Evolutionary conservation across 1,140 invertebrate genomes (phyloP).

Genomic region (Meloidogyne chitwoodi): DNA sequence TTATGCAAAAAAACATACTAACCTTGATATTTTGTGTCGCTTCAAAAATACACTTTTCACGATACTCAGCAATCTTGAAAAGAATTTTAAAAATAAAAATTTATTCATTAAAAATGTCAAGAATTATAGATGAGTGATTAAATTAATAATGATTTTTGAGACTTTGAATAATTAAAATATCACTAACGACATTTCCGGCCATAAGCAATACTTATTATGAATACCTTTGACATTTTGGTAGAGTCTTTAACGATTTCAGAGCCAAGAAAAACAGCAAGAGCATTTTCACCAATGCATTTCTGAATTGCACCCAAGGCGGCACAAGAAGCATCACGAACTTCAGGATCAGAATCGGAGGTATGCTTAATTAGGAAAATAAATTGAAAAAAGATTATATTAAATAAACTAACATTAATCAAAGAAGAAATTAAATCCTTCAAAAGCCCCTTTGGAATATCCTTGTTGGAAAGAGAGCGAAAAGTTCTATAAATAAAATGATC

Average conservation of each 20-base stretch:
- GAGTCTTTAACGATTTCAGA: constrained; percentile 72
- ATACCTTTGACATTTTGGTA: constrained; percentile 83
- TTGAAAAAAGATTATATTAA: neutral
- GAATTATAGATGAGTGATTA: too few species aligned
- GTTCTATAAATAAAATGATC: constrained; percentile 27
- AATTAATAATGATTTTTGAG: too few species aligned
- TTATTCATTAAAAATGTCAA: too few species aligned
- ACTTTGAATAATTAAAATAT: too few species aligned
- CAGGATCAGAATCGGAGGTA: constrained; percentile 47
- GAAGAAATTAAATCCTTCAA: constrained; percentile 19
- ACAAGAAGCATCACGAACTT: constrained; percentile 62
- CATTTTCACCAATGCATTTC: constrained; percentile 89
- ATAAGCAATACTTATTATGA: neutral
- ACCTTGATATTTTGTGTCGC: constrained; percentile 24
- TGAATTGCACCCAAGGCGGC: constrained; percentile 86
- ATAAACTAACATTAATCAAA: constrained; percentile 13
- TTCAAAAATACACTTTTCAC: constrained; percentile 39
- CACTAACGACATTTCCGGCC: too few species aligned
- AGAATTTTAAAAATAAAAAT: too few species aligned
- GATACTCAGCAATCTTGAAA: constrained; percentile 24
- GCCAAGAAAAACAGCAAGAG: constrained; percentile 76
- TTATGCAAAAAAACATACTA: too few species aligned
- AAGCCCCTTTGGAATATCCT: constrained; percentile 20
- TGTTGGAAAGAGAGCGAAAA: constrained; percentile 12
- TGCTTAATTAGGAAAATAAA: neutral